Base-by-base conservation (phyloP, 1,140 invertebrate genomes). In the Drosophila pandora region DNA sequence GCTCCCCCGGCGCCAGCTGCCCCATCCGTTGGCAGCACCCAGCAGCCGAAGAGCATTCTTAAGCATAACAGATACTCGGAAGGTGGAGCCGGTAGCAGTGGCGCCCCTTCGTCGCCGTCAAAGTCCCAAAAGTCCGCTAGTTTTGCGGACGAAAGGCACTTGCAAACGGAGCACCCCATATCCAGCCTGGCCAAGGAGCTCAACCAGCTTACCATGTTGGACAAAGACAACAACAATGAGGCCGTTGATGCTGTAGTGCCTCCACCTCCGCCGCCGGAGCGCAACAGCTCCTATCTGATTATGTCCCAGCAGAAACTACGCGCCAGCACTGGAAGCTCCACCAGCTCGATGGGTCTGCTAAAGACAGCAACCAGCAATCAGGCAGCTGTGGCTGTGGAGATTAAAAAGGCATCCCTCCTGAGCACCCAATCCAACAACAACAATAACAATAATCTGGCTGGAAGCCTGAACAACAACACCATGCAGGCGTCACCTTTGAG, bases 221-320 rank as follows among this genome's bases (percentile, higher is more conserved):
- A 76, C 60, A 80, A 74, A 58, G 65, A 88, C 48, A 88, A 79
- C 61, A 89, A 76, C 54, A 89, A 78, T 45, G 79, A 74, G 56
- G 60, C 68, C 13, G 37, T 73, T 23, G 82, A 90, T 28, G 78
- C 75, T 1, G 41, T 43, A 4, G 79, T 91, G 47, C 80, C 93
- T 25, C 94, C 95, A 25, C 96, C 96, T 13, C 93, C 95, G 52
- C 96, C 95, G 17, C 96, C 95, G 0, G 95, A 96, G 91, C 94
- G 96, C 68, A 96, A 96, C 43, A 96, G 96, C 3, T 96, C 96
- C 56, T 97, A 96, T 91, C 94, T 95, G 0, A 94, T 96, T 17
- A 97, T 97, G 96, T 95, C 95, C 2, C 94, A 93, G 82, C 90
- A 93, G 56, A 91, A 92, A 56, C 28, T 90, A 12, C 92, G 76